Percentiles rank a stretch among this genome's conserved stretches.
These are phyloP conservation scores for Calyptomena viridis DNA, from an alignment of 2,113 vertebrate genomes.

Conservation along the genomic window DNA sequence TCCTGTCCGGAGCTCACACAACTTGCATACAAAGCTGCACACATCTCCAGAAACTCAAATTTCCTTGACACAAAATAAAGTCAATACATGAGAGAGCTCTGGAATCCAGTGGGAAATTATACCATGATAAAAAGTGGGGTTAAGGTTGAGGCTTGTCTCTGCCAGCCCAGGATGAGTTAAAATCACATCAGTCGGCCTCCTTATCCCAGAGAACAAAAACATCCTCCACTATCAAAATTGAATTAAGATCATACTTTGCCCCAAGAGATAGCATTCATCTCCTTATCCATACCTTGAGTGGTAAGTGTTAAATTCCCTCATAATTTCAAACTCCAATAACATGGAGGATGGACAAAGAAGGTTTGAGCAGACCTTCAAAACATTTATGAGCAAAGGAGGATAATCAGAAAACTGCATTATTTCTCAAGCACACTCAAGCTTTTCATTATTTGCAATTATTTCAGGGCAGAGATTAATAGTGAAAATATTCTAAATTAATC, in stretches of 20 bases:
- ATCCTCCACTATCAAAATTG: not conserved
- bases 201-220: not conserved
- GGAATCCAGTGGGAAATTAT: not conserved
- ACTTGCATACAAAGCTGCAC: not conserved
- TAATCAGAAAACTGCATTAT: not conserved
- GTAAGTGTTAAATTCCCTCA: not conserved
- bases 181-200: not conserved
- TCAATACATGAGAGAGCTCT: not conserved
- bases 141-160: not conserved
- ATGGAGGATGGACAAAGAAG: not conserved
- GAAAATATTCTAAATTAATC: not conserved
- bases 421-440: not conserved
- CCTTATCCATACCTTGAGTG: not conserved
- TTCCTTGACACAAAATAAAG: not conserved
- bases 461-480: not conserved
- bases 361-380: not conserved
- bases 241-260: not conserved
- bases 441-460: not conserved
- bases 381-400: not conserved
- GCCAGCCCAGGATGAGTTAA: not conserved
- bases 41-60: not conserved
- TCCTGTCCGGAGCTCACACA: not conserved
- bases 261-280: not conserved
- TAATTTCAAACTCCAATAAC: not conserved
- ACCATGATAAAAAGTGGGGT: accelerated